phyloP scores from a whole-genome alignment of 2,888 invertebrate species.

The Tachina lurida region DNA sequence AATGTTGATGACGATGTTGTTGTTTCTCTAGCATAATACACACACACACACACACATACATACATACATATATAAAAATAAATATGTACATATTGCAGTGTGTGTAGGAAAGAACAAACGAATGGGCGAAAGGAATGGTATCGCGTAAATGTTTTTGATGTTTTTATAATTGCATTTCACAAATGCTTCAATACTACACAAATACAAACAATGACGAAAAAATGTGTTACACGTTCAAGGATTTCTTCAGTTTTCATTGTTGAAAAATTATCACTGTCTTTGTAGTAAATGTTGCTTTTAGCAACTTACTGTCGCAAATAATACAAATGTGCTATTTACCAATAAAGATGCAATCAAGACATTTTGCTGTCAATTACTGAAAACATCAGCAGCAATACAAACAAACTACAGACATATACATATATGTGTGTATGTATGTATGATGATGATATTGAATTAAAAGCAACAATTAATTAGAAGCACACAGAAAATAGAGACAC shows the following conservation, averaged over 20 bases:
- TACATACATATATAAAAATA: too few relatives aligned
- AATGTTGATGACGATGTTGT: conserved; percentile 42
- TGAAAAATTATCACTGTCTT: conserved; percentile 33
- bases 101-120: conserved; percentile 18
- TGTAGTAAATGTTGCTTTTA: conserved; percentile 25
- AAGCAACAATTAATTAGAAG: conserved; percentile 36
- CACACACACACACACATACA: too few relatives aligned
- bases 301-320: conserved; percentile 31
- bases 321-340: conserved; percentile 38
- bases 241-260: conserved; percentile 52
- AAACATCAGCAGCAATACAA: conserved; percentile 11
- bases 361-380: conserved; percentile 48
- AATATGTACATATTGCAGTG: background rate
- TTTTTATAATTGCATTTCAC: conserved; percentile 70
- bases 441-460: conserved; percentile 23
- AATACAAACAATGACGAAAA: conserved; percentile 61
- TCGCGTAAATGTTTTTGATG: conserved; percentile 70
- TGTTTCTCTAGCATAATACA: background rate
- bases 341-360: conserved; percentile 50
- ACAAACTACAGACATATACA: background rate
- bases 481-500: background rate
- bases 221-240: conserved; percentile 68
- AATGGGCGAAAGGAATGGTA: conserved; percentile 49
- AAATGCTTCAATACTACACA: conserved; percentile 65
- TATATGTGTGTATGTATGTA: too few relatives aligned